Evolutionary conservation across 2,888 invertebrate genomes (phyloP), one percentile per base, ranked within the genome.

Genomic region (Sminthurinus aureus): DNA sequence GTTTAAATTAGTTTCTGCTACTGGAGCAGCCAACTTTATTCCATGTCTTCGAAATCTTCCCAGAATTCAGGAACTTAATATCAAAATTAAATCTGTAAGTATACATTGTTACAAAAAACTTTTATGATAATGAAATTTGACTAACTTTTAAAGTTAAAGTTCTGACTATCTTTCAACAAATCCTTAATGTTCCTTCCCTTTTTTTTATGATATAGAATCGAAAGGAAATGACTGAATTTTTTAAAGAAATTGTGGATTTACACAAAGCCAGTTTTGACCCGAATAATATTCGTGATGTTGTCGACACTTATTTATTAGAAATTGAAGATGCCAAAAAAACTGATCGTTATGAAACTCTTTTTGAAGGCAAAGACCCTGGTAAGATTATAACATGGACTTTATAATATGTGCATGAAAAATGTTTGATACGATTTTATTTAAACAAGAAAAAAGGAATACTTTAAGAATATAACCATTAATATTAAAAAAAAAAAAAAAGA

Each of bases 291-390:
- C 93, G 96, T 78, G 97, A 97, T 90, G 92, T 97, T 83, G 93
- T 97, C 82, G 97, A 97, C 90, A 94, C 94, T 58, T 97, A 97
- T 90, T 91, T 97, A 80, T 92, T 94, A 81, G 96, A 97, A 91
- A 96, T 97, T 88, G 93, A 95, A 90, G 94, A 94, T 89, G 96
- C 96, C 18, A 94, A 95, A 89, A 92, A 92, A 87, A 95, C 95
- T 90, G 96, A 95, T 83, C 93, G 93, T 69, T 94, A 92, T 79
- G 92, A 93, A 13, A 92, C 93, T 88, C 91, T 96, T 20, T 96
- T 96, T 90, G 95, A 96, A 90, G 96, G 96, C 89, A 94, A 94
- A 91, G 94, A 96, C 92, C 95, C 95, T 89, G 96, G 96, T 96
- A 90, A 93, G 93, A 91, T 38, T 22, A 52, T 4, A 66, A 64